phyloP scores from a whole-genome alignment of 2,113 vertebrate species.

The Bolborhynchus lineola region DNA sequence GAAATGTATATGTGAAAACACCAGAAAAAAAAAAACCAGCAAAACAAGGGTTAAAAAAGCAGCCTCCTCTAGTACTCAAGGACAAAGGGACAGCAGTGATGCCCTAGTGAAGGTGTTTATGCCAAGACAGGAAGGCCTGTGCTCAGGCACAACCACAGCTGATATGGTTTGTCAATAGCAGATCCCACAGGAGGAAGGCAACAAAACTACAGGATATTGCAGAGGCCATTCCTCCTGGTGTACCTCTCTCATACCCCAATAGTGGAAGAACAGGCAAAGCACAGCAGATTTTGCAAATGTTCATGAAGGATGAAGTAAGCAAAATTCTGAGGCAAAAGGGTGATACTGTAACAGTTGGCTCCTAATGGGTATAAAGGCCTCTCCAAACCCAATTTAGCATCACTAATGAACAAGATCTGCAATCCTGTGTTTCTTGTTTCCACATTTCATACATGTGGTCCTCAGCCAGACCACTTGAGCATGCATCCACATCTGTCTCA shows the following conservation, averaged over 20 bases:
- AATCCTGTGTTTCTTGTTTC: not conserved
- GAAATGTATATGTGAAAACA: not conserved
- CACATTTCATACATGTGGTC: fast-evolving
- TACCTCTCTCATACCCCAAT: not conserved
- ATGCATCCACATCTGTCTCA: not conserved
- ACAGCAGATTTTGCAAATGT: not conserved
- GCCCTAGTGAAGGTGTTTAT: not conserved
- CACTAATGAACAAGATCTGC: not conserved
- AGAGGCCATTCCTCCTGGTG: not conserved
- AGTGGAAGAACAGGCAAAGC: not conserved
- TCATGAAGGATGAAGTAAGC: not conserved
- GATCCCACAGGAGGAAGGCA: not conserved
- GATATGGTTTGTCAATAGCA: not conserved
- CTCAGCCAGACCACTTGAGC: not conserved
- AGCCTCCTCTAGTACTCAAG: not conserved
- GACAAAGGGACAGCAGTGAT: not conserved
- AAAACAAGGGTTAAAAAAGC: not conserved
- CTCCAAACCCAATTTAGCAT: not conserved
- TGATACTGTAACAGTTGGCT: not conserved
- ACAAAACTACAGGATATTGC: not conserved
- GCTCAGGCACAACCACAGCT: not conserved
- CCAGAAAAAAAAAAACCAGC: not conserved
- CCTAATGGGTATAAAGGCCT: not conserved
- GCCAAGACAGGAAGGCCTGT: not conserved
- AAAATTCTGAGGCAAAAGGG: not conserved